A percentile compares a stretch with the other conserved stretches of the same genome.
Conservation (phyloP, 2,888 invertebrate genomes). For the Fragum sueziense region DNA sequence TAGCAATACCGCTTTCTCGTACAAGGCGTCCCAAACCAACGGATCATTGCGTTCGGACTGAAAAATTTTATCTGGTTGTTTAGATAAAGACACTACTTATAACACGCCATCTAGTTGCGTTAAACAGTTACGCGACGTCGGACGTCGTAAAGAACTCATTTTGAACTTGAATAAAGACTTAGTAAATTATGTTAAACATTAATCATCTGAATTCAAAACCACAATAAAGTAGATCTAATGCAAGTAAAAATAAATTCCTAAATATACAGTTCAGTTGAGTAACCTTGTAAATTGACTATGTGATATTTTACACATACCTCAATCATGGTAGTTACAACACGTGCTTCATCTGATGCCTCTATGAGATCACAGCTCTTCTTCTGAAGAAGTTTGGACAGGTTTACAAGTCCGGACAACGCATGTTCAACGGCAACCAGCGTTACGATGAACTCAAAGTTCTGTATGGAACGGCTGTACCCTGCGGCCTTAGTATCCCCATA, state of each 20-base stretch:
- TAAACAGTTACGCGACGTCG: background rate
- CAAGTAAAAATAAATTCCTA: background rate
- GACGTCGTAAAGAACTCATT: background rate
- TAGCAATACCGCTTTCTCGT: background rate
- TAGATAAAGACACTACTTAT: too few species aligned
- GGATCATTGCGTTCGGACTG: background rate
- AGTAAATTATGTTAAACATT: too few species aligned
- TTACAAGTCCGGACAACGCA: slow-evolving; percentile 23
- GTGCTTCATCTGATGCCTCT: background rate
- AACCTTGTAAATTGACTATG: background rate
- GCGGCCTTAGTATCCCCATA: slow-evolving; percentile 20
- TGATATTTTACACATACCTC: background rate
- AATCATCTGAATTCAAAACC: too few species aligned
- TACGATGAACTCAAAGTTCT: slow-evolving; percentile 27
- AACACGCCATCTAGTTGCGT: too few species aligned
- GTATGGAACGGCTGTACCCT: slow-evolving; percentile 4
- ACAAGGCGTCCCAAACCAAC: slow-evolving; percentile 2
- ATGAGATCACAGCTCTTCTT: slow-evolving; percentile 8
- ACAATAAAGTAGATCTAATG: background rate
- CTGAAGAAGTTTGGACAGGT: slow-evolving; percentile 28
- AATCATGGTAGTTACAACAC: background rate
- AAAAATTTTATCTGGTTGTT: too few species aligned
- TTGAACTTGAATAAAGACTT: background rate
- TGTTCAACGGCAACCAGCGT: slow-evolving; percentile 34
- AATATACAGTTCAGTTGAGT: background rate